A percentile compares a stretch with the other conserved stretches of the same genome.
phyloP scores from a whole-genome alignment of 2,888 invertebrate genomes.

The Latheticus oryzae region DNA sequence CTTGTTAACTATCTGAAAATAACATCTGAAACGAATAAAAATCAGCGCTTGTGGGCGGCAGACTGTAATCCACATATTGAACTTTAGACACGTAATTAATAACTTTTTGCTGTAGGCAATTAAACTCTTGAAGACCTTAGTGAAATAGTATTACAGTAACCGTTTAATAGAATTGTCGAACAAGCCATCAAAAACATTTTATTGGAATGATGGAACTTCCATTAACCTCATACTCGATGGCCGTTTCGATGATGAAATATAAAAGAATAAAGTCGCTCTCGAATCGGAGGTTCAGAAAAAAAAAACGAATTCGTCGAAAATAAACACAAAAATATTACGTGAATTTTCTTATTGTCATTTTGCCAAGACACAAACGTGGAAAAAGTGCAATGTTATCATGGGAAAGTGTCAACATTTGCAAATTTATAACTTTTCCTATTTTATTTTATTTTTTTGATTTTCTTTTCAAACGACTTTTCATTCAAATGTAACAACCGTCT shows the following conservation, averaged over 20 bases:
- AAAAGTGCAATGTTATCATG: slow-evolving; percentile 32
- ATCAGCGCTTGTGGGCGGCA: slow-evolving; percentile 14
- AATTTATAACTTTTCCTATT: slow-evolving; percentile 28
- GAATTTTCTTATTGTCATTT: slow-evolving; percentile 35
- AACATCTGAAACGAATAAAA: slow-evolving; percentile 31
- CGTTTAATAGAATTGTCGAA: slow-evolving; percentile 54
- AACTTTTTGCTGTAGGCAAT: slow-evolving; percentile 53
- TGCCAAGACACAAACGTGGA: slow-evolving; percentile 22
- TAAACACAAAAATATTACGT: slow-evolving; percentile 11
- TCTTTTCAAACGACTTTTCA: slow-evolving; percentile 6
- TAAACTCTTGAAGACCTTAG: slow-evolving; percentile 49
- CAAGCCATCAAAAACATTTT: slow-evolving; percentile 54
- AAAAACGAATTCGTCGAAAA: slow-evolving; percentile 11
- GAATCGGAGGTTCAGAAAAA: slow-evolving; percentile 16
- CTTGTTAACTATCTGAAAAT: slow-evolving; percentile 35
- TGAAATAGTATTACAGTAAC: slow-evolving; percentile 52
- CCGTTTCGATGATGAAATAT: slow-evolving; percentile 39
- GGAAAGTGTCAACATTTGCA: slow-evolving; percentile 27
- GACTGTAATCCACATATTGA: slow-evolving; percentile 46
- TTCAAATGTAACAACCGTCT: slow-evolving; percentile 6
- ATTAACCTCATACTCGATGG: slow-evolving; percentile 38
- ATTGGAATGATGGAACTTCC: slow-evolving; percentile 48
- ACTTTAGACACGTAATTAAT: slow-evolving; percentile 52
- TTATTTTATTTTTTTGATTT: slow-evolving; percentile 29
- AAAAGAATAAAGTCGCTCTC: slow-evolving; percentile 32